phyloP scores from a whole-genome alignment of 2,113 vertebrate genomes.

The Cromileptes altivelis region DNA sequence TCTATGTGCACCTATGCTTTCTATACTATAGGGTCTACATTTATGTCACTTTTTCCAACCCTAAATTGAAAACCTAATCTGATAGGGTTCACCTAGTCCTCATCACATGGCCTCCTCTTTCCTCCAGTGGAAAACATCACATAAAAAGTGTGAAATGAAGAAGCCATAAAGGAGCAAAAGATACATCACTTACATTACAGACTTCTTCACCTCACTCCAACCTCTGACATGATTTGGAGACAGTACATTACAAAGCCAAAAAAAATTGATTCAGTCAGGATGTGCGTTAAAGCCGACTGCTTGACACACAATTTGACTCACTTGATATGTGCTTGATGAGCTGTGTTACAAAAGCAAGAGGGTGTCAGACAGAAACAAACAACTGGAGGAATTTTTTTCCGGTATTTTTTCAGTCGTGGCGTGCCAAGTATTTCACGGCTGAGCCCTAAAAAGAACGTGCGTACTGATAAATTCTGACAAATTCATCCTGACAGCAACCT shows the following conservation, averaged over 20 bases:
- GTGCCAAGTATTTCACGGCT: conserved; percentile 28
- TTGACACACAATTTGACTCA: conserved; percentile 56
- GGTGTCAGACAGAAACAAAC: conserved; percentile 54
- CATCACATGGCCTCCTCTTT: not conserved
- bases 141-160: conserved; percentile 4
- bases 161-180: not conserved
- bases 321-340: conserved; percentile 60
- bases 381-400: conserved; percentile 26
- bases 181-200: conserved; percentile 21
- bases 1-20: not conserved
- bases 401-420: conserved; percentile 25
- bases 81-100: not conserved
- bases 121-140: not conserved
- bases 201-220: conserved; percentile 20
- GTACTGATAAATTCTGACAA: conserved; percentile 31
- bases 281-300: conserved; percentile 19
- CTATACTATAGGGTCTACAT: not conserved
- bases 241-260: conserved; percentile 26
- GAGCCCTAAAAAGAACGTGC: conserved; percentile 20
- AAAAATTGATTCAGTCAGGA: conserved; percentile 36
- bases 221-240: conserved; percentile 11
- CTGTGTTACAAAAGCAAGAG: conserved; percentile 54
- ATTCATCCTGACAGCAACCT: conserved; percentile 49
- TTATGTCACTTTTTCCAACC: not conserved
- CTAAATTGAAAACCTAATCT: not conserved